phyloP scores from a whole-genome alignment of 2,113 vertebrate species.

The Myotis davidii region DNA sequence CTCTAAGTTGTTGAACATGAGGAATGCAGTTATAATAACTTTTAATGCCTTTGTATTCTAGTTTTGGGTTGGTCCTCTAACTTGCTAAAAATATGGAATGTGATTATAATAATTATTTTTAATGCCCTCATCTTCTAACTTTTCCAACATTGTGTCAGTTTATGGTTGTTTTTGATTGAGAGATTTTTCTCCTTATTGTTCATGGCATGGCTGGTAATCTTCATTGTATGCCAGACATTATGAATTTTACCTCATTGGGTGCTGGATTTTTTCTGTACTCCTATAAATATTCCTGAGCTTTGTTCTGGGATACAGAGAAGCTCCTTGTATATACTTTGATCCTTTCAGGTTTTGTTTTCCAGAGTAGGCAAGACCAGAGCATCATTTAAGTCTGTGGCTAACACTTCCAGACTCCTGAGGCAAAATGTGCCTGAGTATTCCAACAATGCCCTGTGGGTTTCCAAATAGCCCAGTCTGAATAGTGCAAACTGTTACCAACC shows the following conservation, averaged over 20 bases:
- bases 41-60: not conserved
- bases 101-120: not conserved
- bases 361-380: not conserved
- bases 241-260: not conserved
- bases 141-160: not conserved
- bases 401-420: not conserved
- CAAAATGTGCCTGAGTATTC: not conserved
- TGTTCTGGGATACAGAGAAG: not conserved
- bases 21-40: not conserved
- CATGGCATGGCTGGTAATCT: not conserved
- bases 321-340: not conserved
- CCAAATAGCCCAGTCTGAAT: not conserved
- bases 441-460: not conserved
- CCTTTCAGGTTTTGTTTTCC: not conserved
- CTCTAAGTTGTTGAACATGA: not conserved
- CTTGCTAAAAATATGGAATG: not conserved
- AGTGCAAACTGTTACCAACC: not conserved
- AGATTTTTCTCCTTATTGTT: not conserved
- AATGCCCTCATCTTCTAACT: not conserved
- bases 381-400: not conserved
- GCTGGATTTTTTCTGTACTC: not conserved
- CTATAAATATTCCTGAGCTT: not conserved
- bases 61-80: not conserved
- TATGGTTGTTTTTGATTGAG: not conserved
- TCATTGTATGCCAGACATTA: not conserved